phyloP scores from a whole-genome alignment of 2,113 vertebrate genomes.

The Coptodon bakossiorum region DNA sequence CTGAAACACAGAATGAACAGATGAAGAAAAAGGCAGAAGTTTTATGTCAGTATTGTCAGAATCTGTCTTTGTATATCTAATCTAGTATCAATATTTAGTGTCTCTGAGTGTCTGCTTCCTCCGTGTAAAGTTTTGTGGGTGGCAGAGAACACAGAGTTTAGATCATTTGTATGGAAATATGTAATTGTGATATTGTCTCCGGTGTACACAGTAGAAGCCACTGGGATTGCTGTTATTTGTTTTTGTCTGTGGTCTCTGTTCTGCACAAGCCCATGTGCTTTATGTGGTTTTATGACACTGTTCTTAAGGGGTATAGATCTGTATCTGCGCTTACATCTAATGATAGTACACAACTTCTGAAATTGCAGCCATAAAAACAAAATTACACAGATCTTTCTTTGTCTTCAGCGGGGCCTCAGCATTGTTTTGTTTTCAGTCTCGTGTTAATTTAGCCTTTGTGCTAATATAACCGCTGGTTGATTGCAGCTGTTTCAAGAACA shows the following conservation, averaged over 20 bases:
- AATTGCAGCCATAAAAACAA: neutral
- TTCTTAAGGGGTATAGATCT: neutral
- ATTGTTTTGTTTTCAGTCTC: neutral
- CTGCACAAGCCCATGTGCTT: neutral
- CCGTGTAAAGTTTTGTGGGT: neutral
- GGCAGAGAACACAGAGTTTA: neutral
- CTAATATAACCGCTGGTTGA: neutral
- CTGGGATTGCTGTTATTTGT: neutral
- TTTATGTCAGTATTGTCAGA: neutral
- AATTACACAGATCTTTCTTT: neutral
- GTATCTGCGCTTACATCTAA: neutral
- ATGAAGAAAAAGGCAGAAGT: neutral
- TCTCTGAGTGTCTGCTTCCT: neutral
- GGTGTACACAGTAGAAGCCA: neutral
- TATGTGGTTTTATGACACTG: neutral
- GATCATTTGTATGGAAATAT: neutral
- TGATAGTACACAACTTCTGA: neutral
- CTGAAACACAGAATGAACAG: neutral
- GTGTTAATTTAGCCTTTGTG: neutral
- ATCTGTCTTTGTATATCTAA: neutral
- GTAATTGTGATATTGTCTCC: neutral
- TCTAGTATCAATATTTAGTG: neutral
- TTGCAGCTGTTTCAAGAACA: neutral
- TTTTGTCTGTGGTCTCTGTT: neutral
- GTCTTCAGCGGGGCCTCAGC: neutral